Evolutionary conservation across 2,113 vertebrate species (phyloP), one percentile per base, ranked within the genome.

Genomic region (Eurypyga helias): DNA sequence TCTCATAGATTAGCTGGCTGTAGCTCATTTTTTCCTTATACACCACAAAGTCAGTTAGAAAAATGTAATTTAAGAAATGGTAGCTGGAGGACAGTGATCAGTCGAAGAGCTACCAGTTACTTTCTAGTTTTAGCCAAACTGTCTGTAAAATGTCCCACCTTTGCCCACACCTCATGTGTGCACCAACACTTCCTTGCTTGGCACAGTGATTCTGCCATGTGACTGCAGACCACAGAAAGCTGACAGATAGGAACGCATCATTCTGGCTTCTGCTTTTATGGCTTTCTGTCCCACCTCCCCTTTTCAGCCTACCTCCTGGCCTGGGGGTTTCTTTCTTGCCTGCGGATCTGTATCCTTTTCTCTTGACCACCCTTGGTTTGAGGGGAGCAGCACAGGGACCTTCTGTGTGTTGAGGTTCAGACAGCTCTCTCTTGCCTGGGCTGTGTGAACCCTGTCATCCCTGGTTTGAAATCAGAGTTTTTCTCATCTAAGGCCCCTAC

Each of bases 151-250:
- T 17, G 34, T 83, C 54, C 23, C 38, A 33, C n/a, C 82, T 19
- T 58, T 76, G 49, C 48, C 48, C 54, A 38, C 29, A 55, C 55
- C 75, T 83, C 11, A 4, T 5, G 14, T 36, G 26, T 66, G 67
- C 55, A 69, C 83, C 83, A 83, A 28, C 18, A 33, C 5, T 62
- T 69, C 29, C 0, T 38, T 58, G 33, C 25, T 57, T 57, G 34
- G 43, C 80, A 33, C 69, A 58, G 21, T 12, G 14, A 65, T 73
- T 7, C 13, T 94, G 55, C 57, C 61, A 67, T 83, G 34, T 34
- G 43, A 78, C 51, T 86, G 67, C 70, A 90, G 88, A 93, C 94
- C 88, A 93, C 8, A 79, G 43, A 75, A 92, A 87, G 81, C 36
- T 36, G 58, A 45, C 10, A 83, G 29, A 36, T 25, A 69, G 62